Conservation (phyloP, 2,888 invertebrate species). For the Geophilus truncorum region DNA sequence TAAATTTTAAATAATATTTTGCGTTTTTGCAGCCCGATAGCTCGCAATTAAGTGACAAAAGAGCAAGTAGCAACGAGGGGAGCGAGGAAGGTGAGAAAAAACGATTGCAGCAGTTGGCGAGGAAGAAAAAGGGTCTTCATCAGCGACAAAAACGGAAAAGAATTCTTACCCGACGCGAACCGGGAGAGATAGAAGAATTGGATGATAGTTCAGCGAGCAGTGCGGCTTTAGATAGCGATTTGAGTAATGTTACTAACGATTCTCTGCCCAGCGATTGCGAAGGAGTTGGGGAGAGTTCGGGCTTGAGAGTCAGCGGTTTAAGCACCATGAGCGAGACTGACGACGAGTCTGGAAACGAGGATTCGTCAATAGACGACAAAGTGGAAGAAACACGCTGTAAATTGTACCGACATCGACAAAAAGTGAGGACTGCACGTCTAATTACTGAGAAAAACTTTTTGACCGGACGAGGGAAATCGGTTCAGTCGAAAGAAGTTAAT, state of each 20-base stretch:
- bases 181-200: slow-evolving; percentile 30
- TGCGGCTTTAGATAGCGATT: slow-evolving; percentile 41
- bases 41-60: slow-evolving; percentile 39
- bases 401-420: slow-evolving; percentile 33
- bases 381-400: slow-evolving; percentile 38
- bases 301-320: slow-evolving; percentile 32
- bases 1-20: neutral
- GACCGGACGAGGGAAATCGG: neutral
- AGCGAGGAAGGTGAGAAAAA: slow-evolving; percentile 37
- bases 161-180: slow-evolving; percentile 4
- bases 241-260: slow-evolving; percentile 45
- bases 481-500: neutral
- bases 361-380: slow-evolving; percentile 35
- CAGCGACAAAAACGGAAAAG: slow-evolving; percentile 28
- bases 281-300: neutral
- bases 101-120: neutral
- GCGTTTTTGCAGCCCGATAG: slow-evolving; percentile 36
- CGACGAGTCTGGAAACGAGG: slow-evolving; percentile 38
- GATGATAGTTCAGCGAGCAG: slow-evolving; percentile 33
- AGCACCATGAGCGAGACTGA: slow-evolving; percentile 36
- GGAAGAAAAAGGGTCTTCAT: slow-evolving; percentile 14
- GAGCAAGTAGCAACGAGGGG: slow-evolving; percentile 38
- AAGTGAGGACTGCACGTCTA: neutral
- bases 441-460: neutral
- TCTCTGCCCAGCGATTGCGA: slow-evolving; percentile 40